A percentile compares a stretch with the other conserved stretches of the same genome.
phyloP scores from a whole-genome alignment of 1,140 invertebrate species.

The Calliopsis andreniformis region DNA sequence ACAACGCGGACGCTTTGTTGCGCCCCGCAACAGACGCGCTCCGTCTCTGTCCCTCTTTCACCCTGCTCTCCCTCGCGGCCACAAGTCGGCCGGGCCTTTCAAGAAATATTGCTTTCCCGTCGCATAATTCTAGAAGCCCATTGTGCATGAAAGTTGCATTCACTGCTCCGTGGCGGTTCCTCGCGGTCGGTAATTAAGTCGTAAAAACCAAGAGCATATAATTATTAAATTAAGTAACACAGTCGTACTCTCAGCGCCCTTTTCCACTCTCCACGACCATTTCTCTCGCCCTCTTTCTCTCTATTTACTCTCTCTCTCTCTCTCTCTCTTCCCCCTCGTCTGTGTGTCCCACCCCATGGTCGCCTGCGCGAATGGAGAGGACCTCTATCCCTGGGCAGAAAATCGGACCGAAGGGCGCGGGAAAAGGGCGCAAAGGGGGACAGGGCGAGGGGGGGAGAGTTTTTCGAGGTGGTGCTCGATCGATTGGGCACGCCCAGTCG shows the following conservation, averaged over 20 bases:
- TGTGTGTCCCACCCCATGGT: background rate
- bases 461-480: constrained; percentile 57
- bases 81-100: constrained; percentile 11
- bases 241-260: background rate
- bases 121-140: constrained; percentile 27
- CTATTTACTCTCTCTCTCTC: background rate
- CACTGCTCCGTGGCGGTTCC: constrained; percentile 29
- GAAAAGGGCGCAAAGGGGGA: constrained; percentile 8
- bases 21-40: background rate
- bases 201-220: constrained; percentile 41
- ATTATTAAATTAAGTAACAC: constrained; percentile 53
- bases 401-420: constrained; percentile 38
- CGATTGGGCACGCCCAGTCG: constrained; percentile 68
- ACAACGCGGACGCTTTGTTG: background rate
- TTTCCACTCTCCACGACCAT: background rate
- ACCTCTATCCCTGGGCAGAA: constrained; percentile 8
- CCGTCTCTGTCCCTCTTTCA: background rate
- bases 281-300: background rate
- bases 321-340: background rate
- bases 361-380: constrained; percentile 13
- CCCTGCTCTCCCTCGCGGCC: background rate
- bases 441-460: constrained; percentile 20
- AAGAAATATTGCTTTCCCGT: constrained; percentile 33
- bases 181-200: constrained; percentile 45
- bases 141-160: constrained; percentile 44